These are phyloP conservation scores for Poecile montanus DNA, from an alignment of 2,797 vertebrate species.

Conservation along the genomic window DNA sequence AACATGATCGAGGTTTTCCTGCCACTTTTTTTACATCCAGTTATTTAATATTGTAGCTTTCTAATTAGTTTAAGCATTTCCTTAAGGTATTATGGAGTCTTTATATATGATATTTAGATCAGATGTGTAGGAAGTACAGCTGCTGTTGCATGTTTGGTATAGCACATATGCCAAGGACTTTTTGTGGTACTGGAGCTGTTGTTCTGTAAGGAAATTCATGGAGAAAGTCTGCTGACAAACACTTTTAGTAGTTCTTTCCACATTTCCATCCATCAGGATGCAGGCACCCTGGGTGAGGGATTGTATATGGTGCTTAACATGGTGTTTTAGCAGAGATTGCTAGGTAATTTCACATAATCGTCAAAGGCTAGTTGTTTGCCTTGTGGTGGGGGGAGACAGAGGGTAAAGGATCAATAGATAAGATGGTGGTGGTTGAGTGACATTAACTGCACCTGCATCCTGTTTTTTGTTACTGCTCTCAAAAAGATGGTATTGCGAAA, in stretches of 20 bases:
- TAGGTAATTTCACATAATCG: fast-evolving
- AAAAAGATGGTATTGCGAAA: background rate
- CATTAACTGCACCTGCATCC: background rate
- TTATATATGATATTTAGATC: background rate
- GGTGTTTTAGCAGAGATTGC: background rate
- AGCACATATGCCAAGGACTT: background rate
- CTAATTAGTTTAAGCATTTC: background rate
- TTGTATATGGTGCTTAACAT: background rate
- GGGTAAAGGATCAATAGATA: background rate
- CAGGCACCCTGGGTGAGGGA: background rate
- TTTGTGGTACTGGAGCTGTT: background rate
- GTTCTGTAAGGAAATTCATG: background rate
- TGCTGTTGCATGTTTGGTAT: background rate
- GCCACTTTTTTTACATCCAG: background rate
- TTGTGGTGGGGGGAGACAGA: background rate
- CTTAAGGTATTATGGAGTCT: background rate
- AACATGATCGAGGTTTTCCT: background rate
- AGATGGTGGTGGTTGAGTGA: background rate
- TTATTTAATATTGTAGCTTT: background rate
- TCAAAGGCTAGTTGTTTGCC: background rate
- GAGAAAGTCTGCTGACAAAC: background rate
- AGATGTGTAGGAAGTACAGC: background rate
- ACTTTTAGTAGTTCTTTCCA: background rate
- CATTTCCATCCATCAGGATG: background rate
- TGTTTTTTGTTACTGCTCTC: background rate